Base-by-base conservation (phyloP, 2,113 vertebrate species). In the Pseudorectes ferrugineus region DNA sequence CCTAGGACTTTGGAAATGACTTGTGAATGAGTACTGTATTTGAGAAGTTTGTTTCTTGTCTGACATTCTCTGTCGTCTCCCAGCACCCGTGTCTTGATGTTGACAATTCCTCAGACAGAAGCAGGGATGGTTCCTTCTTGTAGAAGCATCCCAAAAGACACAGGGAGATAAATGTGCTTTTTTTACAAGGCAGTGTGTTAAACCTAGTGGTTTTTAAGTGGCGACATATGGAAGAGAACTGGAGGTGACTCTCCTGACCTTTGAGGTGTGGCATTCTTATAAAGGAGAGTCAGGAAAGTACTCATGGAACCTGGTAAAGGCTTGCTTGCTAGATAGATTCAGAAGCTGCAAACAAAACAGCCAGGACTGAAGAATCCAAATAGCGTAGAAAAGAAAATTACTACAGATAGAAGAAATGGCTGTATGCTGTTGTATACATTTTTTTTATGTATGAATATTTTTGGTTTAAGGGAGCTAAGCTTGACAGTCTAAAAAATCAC, bases 51-150 rank as follows among this genome's bases (percentile, higher is more conserved):
- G 26, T 73, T 70, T 91, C 55, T 80, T 80, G 18, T 81, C 63
- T 65, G 0, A 0, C 4, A 2, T 49, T 63, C 29, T 79, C n/a
- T 67, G 61, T 46, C 19, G 4, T 55, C 12, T 43, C 33, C 18
- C 18, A 46, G 8, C 52, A 68, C 5, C 19, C 8, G 0, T 29
- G 16, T 75, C 18, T 58, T 68, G 26, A 24, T 83, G 31, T 2
- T 90, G 48, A 38, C 23, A 65, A 0, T 61, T 82, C 35, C 46
- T 95, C 35, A 52, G 40, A n/a, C 31, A 35, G 55, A 82, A 66
- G 23, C 20, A 70, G 71, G 21, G 2, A 10, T 52, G 26, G 2
- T 24, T 85, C 54, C 77, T 91, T 20, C 22, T 54, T 12, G 3
- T 31, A 88, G 58, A 75, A 75, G 20, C 36, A 67, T 54, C 35